Conservation (phyloP, 2,888 invertebrate species). For the Anorthoa munda region DNA sequence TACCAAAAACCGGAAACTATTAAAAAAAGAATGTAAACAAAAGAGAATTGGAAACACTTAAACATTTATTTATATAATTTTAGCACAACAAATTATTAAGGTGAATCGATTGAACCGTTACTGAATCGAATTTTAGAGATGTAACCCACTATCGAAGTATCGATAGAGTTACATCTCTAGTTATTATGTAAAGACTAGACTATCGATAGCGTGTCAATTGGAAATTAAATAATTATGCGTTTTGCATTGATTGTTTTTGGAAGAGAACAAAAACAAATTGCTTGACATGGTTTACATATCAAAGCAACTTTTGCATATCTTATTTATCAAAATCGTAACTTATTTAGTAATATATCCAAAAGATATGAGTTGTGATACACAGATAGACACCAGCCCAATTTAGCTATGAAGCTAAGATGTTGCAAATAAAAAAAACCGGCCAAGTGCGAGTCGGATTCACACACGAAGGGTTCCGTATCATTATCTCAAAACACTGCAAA, state of each 20-base stretch:
- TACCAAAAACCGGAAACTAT: not conserved
- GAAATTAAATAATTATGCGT: constrained; percentile 11
- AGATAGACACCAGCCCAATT: no score
- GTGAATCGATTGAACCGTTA: constrained; percentile 56
- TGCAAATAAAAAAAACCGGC: no score
- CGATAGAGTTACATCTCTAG: constrained; percentile 29
- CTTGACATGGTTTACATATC: not conserved
- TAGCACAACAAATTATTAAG: constrained; percentile 44
- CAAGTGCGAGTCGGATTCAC: no score
- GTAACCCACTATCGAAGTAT: constrained; percentile 38
- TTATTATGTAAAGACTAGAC: constrained; percentile 38
- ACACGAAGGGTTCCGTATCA: no score
- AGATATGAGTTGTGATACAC: no score
- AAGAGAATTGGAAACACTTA: not conserved
- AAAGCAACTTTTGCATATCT: no score
- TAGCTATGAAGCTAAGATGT: no score
- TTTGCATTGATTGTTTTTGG: not conserved
- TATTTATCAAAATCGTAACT: no score
- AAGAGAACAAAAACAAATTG: not conserved
- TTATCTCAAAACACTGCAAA: no score
- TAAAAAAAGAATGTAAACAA: not conserved
- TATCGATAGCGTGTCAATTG: constrained; percentile 18
- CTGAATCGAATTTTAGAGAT: constrained; percentile 55
- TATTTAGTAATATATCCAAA: no score
- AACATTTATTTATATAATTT: constrained; percentile 37